These are phyloP conservation scores for Parus major DNA, from an alignment of 2,113 vertebrate genomes.

Conservation along the genomic window DNA sequence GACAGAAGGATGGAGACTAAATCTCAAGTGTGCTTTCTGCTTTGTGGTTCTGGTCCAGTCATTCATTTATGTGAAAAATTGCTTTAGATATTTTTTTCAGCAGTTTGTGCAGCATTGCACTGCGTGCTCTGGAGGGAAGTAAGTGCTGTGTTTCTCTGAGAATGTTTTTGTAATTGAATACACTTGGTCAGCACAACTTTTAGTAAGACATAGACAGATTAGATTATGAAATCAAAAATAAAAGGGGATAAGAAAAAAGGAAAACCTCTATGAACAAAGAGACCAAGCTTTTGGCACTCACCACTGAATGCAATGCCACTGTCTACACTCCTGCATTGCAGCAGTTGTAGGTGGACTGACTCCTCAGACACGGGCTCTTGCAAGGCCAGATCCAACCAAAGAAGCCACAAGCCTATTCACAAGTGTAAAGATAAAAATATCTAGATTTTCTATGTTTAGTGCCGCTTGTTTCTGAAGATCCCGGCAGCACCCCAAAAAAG, in stretches of 20 bases:
- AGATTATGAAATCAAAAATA: background rate
- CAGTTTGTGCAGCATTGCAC: background rate
- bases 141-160: background rate
- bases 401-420: background rate
- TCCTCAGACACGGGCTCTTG: background rate
- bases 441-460: background rate
- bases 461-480: background rate
- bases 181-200: background rate
- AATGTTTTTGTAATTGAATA: background rate
- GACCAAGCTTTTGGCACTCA: background rate
- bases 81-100: background rate
- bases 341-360: background rate
- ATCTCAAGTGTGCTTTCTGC: background rate
- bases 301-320: background rate
- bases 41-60: background rate
- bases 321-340: background rate
- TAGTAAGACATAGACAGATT: background rate
- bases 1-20: background rate
- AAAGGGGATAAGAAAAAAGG: background rate
- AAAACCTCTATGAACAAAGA: background rate
- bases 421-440: background rate
- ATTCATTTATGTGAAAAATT: background rate
- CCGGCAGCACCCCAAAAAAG: background rate
- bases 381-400: background rate
- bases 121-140: background rate